These are phyloP conservation scores for Diadumene lineata DNA, from an alignment of 92 coral and sea anemone species.

Conservation along the genomic window DNA sequence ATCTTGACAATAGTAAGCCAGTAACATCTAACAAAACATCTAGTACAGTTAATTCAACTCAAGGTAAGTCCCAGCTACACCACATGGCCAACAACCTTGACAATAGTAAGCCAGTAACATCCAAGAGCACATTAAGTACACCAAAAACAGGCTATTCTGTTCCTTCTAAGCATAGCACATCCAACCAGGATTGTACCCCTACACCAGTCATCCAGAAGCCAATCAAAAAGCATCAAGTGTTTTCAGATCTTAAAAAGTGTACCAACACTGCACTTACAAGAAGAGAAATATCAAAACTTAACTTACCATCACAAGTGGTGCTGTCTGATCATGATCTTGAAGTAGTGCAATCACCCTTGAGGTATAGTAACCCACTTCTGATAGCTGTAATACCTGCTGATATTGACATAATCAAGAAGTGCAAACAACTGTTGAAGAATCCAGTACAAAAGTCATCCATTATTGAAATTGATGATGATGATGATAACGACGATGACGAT, in stretches of 20 bases:
- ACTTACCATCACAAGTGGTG: constrained; percentile 6
- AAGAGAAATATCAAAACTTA: constrained; percentile 12
- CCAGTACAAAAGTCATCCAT: not conserved
- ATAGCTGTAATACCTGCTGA: constrained; percentile 10
- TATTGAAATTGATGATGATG: constrained; percentile 21
- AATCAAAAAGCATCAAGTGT: not conserved
- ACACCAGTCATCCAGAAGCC: not conserved
- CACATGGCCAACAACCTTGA: not conserved
- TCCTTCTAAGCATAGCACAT: too few relatives aligned
- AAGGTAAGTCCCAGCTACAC: too few relatives aligned
- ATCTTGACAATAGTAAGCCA: not conserved
- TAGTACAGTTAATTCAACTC: too few relatives aligned
- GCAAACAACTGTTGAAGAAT: constrained; percentile 11
- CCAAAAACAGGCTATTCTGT: too few relatives aligned
- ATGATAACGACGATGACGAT: constrained; percentile 31
- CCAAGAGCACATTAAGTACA: too few relatives aligned
- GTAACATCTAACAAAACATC: too few relatives aligned
- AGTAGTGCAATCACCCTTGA: not conserved
- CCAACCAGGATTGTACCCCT: not conserved
- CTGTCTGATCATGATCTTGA: constrained; percentile 19
- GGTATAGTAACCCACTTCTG: constrained; percentile 4
- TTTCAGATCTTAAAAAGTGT: not conserved
- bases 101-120: not conserved
- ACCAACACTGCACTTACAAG: not conserved
- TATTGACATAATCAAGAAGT: not conserved